phyloP scores from a whole-genome alignment of 2,888 invertebrate species.

The Matsumyia berberina region DNA sequence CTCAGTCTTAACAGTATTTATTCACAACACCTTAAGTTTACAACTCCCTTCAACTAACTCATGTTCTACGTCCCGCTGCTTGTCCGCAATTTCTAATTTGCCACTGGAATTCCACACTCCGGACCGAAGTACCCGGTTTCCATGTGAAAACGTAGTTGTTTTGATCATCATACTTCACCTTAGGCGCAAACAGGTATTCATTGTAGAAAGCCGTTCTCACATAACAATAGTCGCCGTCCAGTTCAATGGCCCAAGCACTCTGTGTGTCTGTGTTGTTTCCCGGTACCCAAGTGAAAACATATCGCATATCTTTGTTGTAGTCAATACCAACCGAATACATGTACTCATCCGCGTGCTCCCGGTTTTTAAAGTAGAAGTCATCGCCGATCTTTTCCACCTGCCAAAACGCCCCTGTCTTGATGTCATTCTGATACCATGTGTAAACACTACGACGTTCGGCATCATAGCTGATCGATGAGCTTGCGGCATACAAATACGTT shows the following conservation, averaged over 20 bases:
- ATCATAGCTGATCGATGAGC: conserved; percentile 24
- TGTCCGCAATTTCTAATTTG: conserved; percentile 1
- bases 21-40: not conserved
- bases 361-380: conserved; percentile 33
- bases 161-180: not conserved
- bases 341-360: conserved; percentile 28
- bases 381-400: not conserved
- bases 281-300: conserved; percentile 44
- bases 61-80: not conserved
- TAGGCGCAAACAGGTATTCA: conserved; percentile 1
- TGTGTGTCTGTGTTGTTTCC: conserved; percentile 21
- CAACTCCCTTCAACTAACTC: not conserved
- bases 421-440: conserved; percentile 28
- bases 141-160: conserved; percentile 5
- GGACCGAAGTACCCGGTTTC: not conserved
- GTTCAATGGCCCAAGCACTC: conserved; percentile 19
- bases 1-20: not conserved
- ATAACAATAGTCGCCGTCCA: conserved; percentile 30
- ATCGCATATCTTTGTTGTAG: conserved; percentile 28
- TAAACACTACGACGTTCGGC: conserved; percentile 29
- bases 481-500: conserved; percentile 44
- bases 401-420: conserved; percentile 31
- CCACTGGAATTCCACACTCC: not conserved
- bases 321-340: conserved; percentile 26
- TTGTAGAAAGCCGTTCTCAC: not conserved